These are phyloP conservation scores for Perdita meconis DNA, from an alignment of 2,888 invertebrate genomes.

Conservation along the genomic window DNA sequence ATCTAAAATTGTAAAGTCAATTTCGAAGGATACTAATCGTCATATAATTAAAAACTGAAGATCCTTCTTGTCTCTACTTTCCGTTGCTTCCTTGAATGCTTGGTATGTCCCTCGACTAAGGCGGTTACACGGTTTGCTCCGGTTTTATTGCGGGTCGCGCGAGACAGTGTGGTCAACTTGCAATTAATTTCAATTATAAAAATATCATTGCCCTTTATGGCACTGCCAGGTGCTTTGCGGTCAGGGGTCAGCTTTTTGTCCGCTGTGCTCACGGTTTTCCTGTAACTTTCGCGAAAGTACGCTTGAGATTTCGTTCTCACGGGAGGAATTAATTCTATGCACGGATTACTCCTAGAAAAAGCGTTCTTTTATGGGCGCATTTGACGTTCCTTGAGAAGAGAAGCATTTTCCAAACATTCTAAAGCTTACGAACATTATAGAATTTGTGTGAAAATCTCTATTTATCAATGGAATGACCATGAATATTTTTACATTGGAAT, in stretches of 20 bases:
- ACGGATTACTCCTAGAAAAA: not conserved
- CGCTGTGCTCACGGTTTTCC: constrained; percentile 22
- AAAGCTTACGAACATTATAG: no score
- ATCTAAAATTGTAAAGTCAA: no score
- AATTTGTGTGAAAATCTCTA: no score
- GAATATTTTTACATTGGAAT: no score
- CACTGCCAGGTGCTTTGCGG: constrained; percentile 81
- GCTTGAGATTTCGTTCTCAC: constrained; percentile 11
- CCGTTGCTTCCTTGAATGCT: constrained; percentile 38
- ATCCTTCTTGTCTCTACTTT: not conserved
- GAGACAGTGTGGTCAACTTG: constrained; percentile 69
- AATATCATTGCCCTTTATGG: constrained; percentile 83
- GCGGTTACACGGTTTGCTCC: constrained; percentile 30
- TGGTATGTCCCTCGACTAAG: constrained; percentile 36
- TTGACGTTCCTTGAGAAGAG: not conserved
- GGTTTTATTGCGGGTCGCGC: constrained; percentile 66
- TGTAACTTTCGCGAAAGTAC: constrained; percentile 31
- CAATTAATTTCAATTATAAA: constrained; percentile 84
- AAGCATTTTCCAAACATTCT: not conserved
- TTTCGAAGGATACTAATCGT: not conserved
- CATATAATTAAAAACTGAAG: not conserved
- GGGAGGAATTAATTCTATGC: constrained; percentile 34
- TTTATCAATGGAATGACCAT: no score
- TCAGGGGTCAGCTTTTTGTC: constrained; percentile 80
- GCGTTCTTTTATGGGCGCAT: not conserved